Evolutionary conservation across 2,797 vertebrate genomes (phyloP).

Genomic region (Centropyge bicolor): DNA sequence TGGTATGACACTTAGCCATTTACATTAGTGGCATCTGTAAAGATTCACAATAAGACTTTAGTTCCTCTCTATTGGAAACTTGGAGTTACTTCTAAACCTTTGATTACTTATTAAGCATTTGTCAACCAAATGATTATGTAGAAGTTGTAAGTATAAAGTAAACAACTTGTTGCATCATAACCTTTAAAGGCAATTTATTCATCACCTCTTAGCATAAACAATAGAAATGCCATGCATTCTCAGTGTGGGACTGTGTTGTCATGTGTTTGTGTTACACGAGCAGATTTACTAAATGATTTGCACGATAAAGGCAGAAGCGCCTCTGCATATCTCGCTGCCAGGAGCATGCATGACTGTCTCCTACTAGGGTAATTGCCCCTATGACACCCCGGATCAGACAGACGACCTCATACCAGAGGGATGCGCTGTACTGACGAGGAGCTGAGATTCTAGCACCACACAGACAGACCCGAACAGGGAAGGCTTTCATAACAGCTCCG

Average conservation of each 20-base stretch:
- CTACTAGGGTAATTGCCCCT: constrained; percentile 58
- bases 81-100: neutral
- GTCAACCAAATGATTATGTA: neutral
- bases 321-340: constrained; percentile 59
- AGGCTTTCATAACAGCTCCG: constrained; percentile 72
- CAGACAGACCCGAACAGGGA: constrained; percentile 67
- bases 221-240: constrained; percentile 15
- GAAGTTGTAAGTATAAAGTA: neutral
- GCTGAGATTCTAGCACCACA: constrained; percentile 72
- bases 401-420: constrained; percentile 80
- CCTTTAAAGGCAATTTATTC: constrained; percentile 4
- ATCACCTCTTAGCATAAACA: constrained; percentile 11
- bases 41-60: neutral
- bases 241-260: neutral
- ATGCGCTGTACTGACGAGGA: constrained; percentile 73
- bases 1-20: neutral
- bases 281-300: constrained; percentile 46
- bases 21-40: neutral
- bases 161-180: neutral
- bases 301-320: constrained; percentile 44
- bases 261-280: constrained; percentile 46
- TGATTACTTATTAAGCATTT: neutral
- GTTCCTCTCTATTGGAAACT: neutral
- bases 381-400: constrained; percentile 71
- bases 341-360: constrained; percentile 55